A percentile compares a stretch with the other conserved stretches of the same genome.
Conservation (phyloP, 1,140 invertebrate species). For the Scaptomyza graminum region DNA sequence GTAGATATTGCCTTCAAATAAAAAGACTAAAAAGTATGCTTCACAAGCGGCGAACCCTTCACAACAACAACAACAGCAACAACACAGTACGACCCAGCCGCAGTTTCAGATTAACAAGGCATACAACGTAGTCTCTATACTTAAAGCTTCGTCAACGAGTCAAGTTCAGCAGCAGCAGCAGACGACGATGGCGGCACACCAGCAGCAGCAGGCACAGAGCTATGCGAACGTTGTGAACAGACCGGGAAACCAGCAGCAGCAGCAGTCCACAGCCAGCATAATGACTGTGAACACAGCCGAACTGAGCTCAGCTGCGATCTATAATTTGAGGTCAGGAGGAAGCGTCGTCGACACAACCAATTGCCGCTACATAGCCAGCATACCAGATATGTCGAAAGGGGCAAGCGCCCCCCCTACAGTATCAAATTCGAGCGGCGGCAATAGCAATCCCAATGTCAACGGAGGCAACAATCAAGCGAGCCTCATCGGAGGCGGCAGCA, state of each 20-base stretch:
- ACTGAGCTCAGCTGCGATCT: slow-evolving; percentile 47
- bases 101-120: slow-evolving; percentile 69
- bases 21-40: slow-evolving; percentile 68
- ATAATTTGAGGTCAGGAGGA: slow-evolving; percentile 39
- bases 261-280: slow-evolving; percentile 53
- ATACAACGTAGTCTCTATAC: slow-evolving; percentile 61
- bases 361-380: slow-evolving; percentile 36
- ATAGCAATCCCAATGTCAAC: not conserved
- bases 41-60: slow-evolving; percentile 27
- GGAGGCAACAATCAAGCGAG: slow-evolving; percentile 26
- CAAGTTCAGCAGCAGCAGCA: slow-evolving; percentile 24
- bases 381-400: slow-evolving; percentile 40
- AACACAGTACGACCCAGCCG: slow-evolving; percentile 43
- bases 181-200: slow-evolving; percentile 11
- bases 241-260: slow-evolving; percentile 27
- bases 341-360: slow-evolving; percentile 46
- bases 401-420: not conserved
- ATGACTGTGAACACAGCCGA: slow-evolving; percentile 47
- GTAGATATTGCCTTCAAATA: slow-evolving; percentile 72
- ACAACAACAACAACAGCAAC: slow-evolving; percentile 46
- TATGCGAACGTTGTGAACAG: slow-evolving; percentile 60
- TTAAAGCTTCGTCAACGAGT: slow-evolving; percentile 49
- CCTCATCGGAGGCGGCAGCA: too few relatives aligned
- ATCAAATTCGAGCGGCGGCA: slow-evolving; percentile 8
- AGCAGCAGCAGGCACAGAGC: slow-evolving; percentile 45